Evolutionary conservation across 2,113 vertebrate genomes (phyloP), one percentile per base, ranked within the genome.

Genomic region (Pelodiscus sinensis): DNA sequence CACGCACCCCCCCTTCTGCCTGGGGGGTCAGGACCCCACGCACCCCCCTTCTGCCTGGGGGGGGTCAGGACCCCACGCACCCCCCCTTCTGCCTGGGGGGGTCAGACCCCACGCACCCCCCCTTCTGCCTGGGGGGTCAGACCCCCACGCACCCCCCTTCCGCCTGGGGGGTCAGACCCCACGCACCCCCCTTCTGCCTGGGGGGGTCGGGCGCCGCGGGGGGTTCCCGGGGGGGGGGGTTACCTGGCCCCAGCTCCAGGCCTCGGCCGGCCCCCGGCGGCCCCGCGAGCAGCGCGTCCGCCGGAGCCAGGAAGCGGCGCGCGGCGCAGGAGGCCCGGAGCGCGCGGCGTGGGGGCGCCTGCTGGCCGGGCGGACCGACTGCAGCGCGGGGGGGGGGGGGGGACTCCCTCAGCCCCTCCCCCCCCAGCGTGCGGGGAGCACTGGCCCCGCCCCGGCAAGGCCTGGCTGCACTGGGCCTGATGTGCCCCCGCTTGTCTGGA

Each of bases 311-410:
- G 91, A 95, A 94, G 81, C 82, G 8, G 85, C 89, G 18, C 81
- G 51, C 35, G 88, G 68, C 50, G 44, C 82, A 80, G 93, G 60
- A 56, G 52, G 13, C 68, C 9, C 27, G 38, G 35, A 79, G 80
- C 82, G 95, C 52, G 78, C 87, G 86, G 95, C 91, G 90, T 97
- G 93, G 97, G 96, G 98, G 97, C 97, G 94, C 96, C 97, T 97
- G 97, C 93, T 95, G 97, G 97, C 93, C 51, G 94, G 98, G 97
- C 97, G 97, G 98, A 97, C 90, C 4, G 97, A 97, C 82, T 81
- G 95, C 95, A 95, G 13, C 13, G 8, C 25, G 56, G 7, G 3
- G 65, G 24, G 24, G 3, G 65, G 24, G 24, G 55, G 19, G 52
- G 52, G 6, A 54, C 52, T 54, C 52, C 52, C 52, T 13, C 52